Evolutionary conservation across 2,797 vertebrate species (phyloP), one percentile per base, ranked within the genome.

Genomic region (Aselliscus stoliczkanus): DNA sequence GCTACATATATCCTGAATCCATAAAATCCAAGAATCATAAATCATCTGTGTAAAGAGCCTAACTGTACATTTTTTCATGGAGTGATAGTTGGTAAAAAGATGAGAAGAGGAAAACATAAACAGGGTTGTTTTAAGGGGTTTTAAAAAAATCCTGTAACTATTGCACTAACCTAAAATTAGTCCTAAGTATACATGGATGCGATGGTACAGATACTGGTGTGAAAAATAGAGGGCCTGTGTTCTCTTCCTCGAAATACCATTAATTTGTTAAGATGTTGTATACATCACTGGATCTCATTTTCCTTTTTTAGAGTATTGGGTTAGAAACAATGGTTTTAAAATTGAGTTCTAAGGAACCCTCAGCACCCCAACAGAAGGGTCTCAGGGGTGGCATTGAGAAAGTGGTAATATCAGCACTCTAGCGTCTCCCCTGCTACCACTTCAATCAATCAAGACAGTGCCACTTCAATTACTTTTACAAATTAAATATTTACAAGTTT

Each of bases 91-190:
- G 50, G 39, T 79, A 42, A 87, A 44, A 90, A 67, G 17, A 70
- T 4, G 7, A 18, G 8, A 93, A 90, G 64, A 83, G 90, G 21
- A 75, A 9, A 88, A 88, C 76, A n/a, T 42, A 37, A 72, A 37
- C 42, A 91, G 21, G 27, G 6, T n/a, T 96, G 20, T 96, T 88
- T 69, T 31, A 47, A 34, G 21, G 18, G 34, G 27, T 73, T 92
- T 85, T 27, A 44, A 72, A 89, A 72, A 47, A 90, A 50, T 14
- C 25, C 12, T 75, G 8, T 50, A 44, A 60, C n/a, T 77, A 17
- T 42, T 29, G 7, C 14, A 47, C 10, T 27, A 83, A 93, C 73
- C 5, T 4, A n/a, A 76, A 29, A 20, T 44, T 72, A 52, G 34
- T 47, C 12, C 25, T 31, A 77, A 27, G 34, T 64, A n/a, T 44